Percentiles rank a stretch among this genome's conserved stretches.
phyloP scores from a whole-genome alignment of 2,888 invertebrate species.

The Molanna angustata region DNA sequence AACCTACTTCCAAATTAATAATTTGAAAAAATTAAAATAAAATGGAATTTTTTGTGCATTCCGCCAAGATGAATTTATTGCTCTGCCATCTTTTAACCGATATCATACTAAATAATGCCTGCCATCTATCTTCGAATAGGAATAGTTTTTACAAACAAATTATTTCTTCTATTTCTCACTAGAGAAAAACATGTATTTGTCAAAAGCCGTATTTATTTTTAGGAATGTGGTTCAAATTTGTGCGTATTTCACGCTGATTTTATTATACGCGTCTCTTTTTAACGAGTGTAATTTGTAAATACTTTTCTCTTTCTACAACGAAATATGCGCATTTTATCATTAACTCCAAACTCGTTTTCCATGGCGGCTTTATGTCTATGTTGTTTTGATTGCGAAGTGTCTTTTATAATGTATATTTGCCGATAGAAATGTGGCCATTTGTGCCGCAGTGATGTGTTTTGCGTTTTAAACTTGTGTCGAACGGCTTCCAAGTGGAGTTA shows the following conservation, averaged over 20 bases:
- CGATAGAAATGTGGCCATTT: constrained; percentile 9
- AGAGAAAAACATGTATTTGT: neutral
- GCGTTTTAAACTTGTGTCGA: constrained; percentile 6
- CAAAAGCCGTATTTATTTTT: neutral
- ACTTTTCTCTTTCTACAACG: constrained; percentile 13
- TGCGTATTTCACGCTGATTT: too few species aligned
- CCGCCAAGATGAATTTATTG: too few species aligned
- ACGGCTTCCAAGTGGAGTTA: constrained; percentile 46
- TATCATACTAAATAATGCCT: too few species aligned
- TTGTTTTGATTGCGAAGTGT: constrained; percentile 22
- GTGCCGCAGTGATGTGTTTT: constrained; percentile 14
- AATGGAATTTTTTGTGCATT: too few species aligned
- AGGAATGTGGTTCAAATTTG: neutral
- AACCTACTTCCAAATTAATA: too few species aligned
- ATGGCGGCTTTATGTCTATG: constrained; percentile 21
- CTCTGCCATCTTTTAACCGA: too few species aligned
- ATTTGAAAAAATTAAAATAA: too few species aligned
- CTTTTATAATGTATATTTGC: constrained; percentile 3
- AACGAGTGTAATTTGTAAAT: neutral
- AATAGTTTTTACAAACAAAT: neutral
- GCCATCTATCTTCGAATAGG: neutral
- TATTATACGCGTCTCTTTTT: constrained; percentile 14
- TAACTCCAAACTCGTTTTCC: constrained; percentile 23
- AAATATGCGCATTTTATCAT: constrained; percentile 23
- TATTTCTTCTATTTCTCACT: neutral